A percentile compares a stretch with the other conserved stretches of the same genome.
Conservation (phyloP, 2,797 vertebrate genomes). For the Acomys russatus region DNA sequence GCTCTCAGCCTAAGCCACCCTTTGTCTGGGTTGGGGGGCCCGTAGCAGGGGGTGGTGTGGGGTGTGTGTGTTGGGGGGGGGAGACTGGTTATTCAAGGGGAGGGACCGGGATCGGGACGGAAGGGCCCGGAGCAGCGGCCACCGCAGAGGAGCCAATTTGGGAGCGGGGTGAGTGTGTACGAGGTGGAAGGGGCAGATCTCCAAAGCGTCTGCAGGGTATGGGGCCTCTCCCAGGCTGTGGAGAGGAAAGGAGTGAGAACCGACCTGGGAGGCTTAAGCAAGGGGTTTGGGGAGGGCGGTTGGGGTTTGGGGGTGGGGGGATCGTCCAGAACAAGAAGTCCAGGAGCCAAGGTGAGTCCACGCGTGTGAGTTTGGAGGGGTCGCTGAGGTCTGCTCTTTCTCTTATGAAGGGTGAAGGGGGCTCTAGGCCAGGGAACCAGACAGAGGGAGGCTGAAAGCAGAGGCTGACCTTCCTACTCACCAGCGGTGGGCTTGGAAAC, state of each 20-base stretch:
- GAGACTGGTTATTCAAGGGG: constrained; percentile 70
- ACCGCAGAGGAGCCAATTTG: constrained; percentile 77
- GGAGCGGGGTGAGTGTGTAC: constrained; percentile 83
- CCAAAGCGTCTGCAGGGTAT: constrained; percentile 50
- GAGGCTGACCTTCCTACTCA: constrained; percentile 45
- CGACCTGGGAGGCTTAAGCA: constrained; percentile 54
- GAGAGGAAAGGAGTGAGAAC: constrained; percentile 58
- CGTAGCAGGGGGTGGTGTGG: constrained; percentile 54
- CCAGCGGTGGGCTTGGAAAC: constrained; percentile 43
- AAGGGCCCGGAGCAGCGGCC: constrained; percentile 78
- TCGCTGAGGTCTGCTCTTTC: constrained; percentile 43
- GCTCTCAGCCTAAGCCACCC: constrained; percentile 80
- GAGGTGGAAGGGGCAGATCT: constrained; percentile 61
- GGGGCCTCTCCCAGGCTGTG: constrained; percentile 77
- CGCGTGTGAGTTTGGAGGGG: constrained; percentile 29
- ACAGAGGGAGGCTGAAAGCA: constrained; percentile 6
- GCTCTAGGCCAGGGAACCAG: background rate
- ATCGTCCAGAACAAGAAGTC: constrained; percentile 47
- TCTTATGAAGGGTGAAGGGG: constrained; percentile 39
- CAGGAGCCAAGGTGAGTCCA: constrained; percentile 50
- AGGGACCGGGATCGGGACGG: constrained; percentile 73
- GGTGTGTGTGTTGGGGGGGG: too few relatives aligned
- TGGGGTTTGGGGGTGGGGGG: background rate
- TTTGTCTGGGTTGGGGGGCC: constrained; percentile 85
- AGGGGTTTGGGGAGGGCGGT: too few relatives aligned